Evolutionary conservation across 2,113 vertebrate species (phyloP).

Genomic region (Spea bombifrons): DNA sequence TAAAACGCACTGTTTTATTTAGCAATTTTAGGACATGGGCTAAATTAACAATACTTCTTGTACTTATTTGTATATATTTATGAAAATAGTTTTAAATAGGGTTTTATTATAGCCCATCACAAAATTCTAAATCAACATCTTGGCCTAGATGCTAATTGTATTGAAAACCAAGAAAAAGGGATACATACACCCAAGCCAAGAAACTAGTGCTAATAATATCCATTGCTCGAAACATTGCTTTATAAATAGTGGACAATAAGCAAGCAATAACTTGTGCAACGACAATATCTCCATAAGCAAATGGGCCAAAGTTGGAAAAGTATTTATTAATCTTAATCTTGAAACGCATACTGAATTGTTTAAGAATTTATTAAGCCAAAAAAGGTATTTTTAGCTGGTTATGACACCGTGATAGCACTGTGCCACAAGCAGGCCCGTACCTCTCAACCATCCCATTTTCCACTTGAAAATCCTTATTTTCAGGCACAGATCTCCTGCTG

Average conservation of each 20-base stretch:
- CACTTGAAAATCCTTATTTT: too few species aligned
- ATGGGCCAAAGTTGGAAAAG: conserved; percentile 4
- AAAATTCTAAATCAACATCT: conserved; percentile 39
- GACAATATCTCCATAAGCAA: conserved; percentile 22
- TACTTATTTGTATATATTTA: conserved; percentile 17
- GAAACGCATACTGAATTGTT: not conserved
- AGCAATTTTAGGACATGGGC: conserved; percentile 31
- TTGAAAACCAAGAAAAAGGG: conserved; percentile 19
- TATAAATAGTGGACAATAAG: conserved; percentile 47
- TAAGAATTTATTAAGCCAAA: too few species aligned
- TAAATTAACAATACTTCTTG: conserved; percentile 24
- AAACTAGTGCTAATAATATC: conserved; percentile 32
- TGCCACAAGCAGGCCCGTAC: too few species aligned
- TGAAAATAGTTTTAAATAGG: conserved; percentile 29
- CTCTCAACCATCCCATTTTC: too few species aligned
- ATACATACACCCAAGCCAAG: conserved; percentile 34
- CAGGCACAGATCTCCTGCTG: too few species aligned
- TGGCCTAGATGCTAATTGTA: conserved; percentile 41
- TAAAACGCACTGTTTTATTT: conserved; percentile 11
- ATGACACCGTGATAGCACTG: too few species aligned
- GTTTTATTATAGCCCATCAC: conserved; percentile 39
- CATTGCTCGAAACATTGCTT: conserved; percentile 29
- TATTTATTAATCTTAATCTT: conserved; percentile 33
- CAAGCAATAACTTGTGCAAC: conserved; percentile 11
- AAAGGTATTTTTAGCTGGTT: too few species aligned